Conservation (phyloP, 2,797 vertebrate genomes). For the Astyanax mexicanus region DNA sequence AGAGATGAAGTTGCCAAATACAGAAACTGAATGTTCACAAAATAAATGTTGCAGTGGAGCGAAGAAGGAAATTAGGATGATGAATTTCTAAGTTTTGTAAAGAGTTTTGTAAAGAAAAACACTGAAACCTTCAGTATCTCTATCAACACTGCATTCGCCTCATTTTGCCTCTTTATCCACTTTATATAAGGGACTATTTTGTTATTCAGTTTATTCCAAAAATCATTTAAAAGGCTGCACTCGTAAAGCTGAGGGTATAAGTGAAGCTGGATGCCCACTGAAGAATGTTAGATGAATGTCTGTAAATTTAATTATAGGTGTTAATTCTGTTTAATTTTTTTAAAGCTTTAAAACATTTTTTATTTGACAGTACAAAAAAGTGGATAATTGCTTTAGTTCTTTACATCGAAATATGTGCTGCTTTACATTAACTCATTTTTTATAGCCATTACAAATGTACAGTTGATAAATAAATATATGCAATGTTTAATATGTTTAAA, state of each 20-base stretch:
- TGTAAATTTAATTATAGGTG: too few relatives aligned
- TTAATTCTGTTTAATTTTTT: not conserved
- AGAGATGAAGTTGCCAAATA: too few relatives aligned
- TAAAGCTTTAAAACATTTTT: not conserved
- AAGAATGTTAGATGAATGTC: not conserved
- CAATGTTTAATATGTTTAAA: constrained; percentile 1
- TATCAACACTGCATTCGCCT: not conserved
- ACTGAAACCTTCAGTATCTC: not conserved
- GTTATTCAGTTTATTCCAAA: not conserved
- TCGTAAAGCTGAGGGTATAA: too few relatives aligned
- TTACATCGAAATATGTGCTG: not conserved
- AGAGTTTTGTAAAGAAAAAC: too few relatives aligned
- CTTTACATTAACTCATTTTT: too few relatives aligned
- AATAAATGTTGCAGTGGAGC: too few relatives aligned
- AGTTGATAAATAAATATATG: not conserved
- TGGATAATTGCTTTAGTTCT: too few relatives aligned
- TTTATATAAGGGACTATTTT: not conserved
- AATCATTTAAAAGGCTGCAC: not conserved
- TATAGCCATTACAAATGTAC: not conserved
- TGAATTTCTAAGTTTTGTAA: too few relatives aligned
- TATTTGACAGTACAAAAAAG: not conserved
- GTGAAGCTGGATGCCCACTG: not conserved
- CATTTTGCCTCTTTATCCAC: not conserved
- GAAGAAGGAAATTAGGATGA: too few relatives aligned
- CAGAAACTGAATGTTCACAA: too few relatives aligned